phyloP scores from a whole-genome alignment of 2,797 vertebrate genomes.

The Margarornis squamiger region DNA sequence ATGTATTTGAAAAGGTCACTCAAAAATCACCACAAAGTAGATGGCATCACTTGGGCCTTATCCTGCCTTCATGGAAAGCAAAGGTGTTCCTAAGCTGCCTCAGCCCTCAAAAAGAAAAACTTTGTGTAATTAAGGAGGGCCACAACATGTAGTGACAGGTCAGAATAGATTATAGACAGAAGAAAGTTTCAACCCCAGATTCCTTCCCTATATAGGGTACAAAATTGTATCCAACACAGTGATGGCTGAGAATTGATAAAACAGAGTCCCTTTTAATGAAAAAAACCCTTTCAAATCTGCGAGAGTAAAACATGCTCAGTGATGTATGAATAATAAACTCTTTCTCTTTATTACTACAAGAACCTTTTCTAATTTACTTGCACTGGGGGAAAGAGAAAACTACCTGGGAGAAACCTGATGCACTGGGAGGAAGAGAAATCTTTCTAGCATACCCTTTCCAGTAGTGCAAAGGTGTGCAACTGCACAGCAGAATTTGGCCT shows the following conservation, averaged over 20 bases:
- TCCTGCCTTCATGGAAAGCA: neutral
- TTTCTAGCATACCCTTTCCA: neutral
- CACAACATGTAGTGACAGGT: neutral
- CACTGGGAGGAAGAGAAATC: neutral
- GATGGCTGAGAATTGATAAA: neutral
- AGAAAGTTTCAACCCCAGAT: neutral
- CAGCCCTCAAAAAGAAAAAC: neutral
- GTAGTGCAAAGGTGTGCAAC: neutral
- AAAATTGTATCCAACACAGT: neutral
- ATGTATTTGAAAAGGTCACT: slow-evolving; percentile 53
- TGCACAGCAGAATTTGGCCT: neutral
- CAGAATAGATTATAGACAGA: neutral
- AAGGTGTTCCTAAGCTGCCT: neutral
- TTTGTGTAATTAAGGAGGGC: neutral
- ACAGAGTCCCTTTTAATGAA: neutral
- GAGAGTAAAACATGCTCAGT: neutral
- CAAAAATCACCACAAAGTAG: slow-evolving; percentile 21
- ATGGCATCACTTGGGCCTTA: neutral
- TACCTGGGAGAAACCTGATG: neutral
- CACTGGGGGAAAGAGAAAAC: no score
- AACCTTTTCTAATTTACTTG: neutral
- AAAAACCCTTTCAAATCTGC: neutral
- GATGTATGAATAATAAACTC: neutral
- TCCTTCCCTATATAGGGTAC: neutral
- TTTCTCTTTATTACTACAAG: neutral